phyloP scores from a whole-genome alignment of 2,888 invertebrate genomes.

The Synergus gifuensis region DNA sequence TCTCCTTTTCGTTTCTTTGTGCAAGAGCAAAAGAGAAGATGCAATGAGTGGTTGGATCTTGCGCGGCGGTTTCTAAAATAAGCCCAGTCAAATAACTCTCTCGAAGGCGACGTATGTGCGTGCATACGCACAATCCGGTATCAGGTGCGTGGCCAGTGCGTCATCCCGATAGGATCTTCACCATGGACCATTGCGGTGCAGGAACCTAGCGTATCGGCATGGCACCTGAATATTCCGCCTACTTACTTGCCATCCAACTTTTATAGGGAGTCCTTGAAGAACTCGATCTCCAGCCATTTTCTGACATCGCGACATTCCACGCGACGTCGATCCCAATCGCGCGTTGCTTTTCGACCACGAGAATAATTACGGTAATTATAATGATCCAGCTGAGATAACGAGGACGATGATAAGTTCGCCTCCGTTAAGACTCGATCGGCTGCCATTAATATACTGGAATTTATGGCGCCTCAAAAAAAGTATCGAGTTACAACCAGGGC shows the following conservation, averaged over 20 bases:
- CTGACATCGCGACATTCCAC: constrained; percentile 55
- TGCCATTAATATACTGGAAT: constrained; percentile 35
- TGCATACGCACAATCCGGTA: constrained; percentile 65
- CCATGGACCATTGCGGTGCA: constrained; percentile 51
- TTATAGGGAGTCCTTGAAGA: constrained; percentile 55
- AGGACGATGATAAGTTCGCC: constrained; percentile 50
- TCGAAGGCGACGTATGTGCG: constrained; percentile 48
- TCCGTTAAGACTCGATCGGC: constrained; percentile 32
- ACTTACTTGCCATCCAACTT: constrained; percentile 61
- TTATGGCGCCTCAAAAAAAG: constrained; percentile 28
- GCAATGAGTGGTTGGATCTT: neutral
- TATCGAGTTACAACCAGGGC: constrained; percentile 16
- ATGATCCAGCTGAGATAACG: constrained; percentile 57
- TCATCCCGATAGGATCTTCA: constrained; percentile 75
- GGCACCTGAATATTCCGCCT: constrained; percentile 71
- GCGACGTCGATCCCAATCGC: constrained; percentile 54
- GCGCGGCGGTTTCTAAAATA: constrained; percentile 69
- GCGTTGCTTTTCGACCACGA: constrained; percentile 54
- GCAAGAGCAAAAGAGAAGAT: constrained; percentile 6
- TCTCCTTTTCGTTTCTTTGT: constrained; percentile 9
- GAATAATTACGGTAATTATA: constrained; percentile 59
- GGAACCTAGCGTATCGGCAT: constrained; percentile 54
- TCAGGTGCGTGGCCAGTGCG: constrained; percentile 76
- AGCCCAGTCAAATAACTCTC: constrained; percentile 66
- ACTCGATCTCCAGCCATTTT: constrained; percentile 59